A percentile compares a stretch with the other conserved stretches of the same genome.
Evolutionary conservation across 2,113 vertebrate species (phyloP).

Genomic region (Grantiella picta): DNA sequence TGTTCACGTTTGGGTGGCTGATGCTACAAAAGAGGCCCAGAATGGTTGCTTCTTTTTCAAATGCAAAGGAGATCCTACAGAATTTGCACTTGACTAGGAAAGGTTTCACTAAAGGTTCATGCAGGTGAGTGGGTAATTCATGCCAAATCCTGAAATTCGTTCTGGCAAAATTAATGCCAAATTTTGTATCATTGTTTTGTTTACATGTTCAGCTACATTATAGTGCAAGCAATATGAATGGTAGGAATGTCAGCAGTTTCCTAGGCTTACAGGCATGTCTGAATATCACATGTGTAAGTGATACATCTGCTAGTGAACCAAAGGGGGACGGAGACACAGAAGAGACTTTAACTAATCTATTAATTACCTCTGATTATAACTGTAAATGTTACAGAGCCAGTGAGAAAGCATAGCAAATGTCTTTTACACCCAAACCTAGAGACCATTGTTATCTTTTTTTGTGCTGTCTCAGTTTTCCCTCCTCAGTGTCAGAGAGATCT

Average conservation of each 20-base stretch:
- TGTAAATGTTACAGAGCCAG: neutral
- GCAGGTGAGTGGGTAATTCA: neutral
- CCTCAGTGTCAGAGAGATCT: neutral
- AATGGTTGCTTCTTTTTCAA: neutral
- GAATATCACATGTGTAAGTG: neutral
- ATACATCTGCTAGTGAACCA: neutral
- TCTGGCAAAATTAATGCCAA: neutral
- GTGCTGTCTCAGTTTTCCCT: neutral
- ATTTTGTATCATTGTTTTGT: neutral
- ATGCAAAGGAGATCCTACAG: neutral
- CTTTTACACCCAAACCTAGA: neutral
- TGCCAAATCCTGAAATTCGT: neutral
- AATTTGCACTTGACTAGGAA: neutral
- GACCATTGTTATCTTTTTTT: neutral
- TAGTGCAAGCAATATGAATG: neutral
- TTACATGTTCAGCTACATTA: neutral
- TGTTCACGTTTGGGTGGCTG: neutral
- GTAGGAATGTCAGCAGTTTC: neutral
- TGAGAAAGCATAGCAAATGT: neutral
- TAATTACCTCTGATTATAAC: neutral
- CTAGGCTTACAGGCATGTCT: neutral
- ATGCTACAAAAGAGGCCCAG: neutral
- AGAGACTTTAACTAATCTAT: neutral
- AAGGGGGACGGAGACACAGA: neutral
- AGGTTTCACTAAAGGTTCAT: neutral